Evolutionary conservation across 2,888 invertebrate genomes (phyloP).

Genomic region (Halictus quadricinctus): DNA sequence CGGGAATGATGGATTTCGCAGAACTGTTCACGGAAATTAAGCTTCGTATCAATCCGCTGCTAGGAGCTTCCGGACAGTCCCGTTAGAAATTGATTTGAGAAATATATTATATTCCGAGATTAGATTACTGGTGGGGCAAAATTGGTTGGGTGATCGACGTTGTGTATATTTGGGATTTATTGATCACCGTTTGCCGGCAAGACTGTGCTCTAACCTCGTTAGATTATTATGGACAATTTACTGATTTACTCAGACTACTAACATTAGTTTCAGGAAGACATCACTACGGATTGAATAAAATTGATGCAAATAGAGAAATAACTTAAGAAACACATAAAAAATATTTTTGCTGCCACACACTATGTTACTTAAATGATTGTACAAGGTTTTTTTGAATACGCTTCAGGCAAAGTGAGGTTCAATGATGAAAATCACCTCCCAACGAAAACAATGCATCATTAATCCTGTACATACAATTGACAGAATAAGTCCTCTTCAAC

Average conservation of each 20-base stretch:
- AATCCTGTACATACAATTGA: neutral
- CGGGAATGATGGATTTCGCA: neutral
- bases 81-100: conserved; percentile 3
- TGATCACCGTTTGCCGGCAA: neutral
- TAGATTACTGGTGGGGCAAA: neutral
- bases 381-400: too few species aligned
- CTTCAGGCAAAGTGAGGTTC: too few species aligned
- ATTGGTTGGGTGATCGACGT: neutral
- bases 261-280: neutral
- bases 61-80: neutral
- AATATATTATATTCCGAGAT: neutral
- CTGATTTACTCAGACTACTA: too few species aligned
- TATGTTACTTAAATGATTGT: too few species aligned
- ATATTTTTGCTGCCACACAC: too few species aligned
- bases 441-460: too few species aligned
- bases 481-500: neutral
- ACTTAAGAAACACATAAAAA: too few species aligned
- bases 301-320: neutral
- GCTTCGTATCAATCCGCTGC: neutral
- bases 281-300: neutral
- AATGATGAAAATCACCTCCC: too few species aligned
- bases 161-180: neutral
- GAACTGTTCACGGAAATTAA: conserved; percentile 6
- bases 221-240: neutral
- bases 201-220: neutral